These are phyloP conservation scores for Chironomus riparius DNA, from an alignment of 2,888 invertebrate genomes.

Conservation along the genomic window DNA sequence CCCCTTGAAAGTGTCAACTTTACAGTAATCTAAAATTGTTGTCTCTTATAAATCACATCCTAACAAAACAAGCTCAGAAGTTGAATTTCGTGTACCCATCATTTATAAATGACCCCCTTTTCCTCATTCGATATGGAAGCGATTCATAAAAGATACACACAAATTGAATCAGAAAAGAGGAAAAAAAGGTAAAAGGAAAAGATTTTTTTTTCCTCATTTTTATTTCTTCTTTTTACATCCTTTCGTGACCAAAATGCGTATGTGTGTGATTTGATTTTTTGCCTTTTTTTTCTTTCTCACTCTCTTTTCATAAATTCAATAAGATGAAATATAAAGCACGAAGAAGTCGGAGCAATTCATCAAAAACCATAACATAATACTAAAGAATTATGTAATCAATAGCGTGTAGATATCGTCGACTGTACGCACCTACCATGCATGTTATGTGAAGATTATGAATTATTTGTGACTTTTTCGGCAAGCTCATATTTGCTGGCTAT, in stretches of 20 bases:
- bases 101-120: too few relatives aligned
- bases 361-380: neutral
- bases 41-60: too few relatives aligned
- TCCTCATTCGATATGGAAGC: neutral
- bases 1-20: too few relatives aligned
- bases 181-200: neutral
- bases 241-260: neutral
- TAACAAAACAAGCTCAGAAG: too few relatives aligned
- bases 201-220: neutral
- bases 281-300: neutral
- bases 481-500: too few relatives aligned
- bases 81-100: too few relatives aligned
- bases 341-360: neutral
- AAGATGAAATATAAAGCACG: neutral
- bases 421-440: too few relatives aligned
- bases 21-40: too few relatives aligned
- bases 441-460: too few relatives aligned
- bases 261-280: constrained; percentile 1
- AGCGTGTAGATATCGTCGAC: neutral
- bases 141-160: neutral
- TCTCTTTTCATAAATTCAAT: neutral
- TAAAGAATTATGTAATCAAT: neutral
- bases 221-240: neutral
- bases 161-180: neutral
- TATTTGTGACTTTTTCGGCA: too few relatives aligned